Percentiles rank a stretch among this genome's conserved stretches.
Evolutionary conservation across 2,797 vertebrate genomes (phyloP).

Genomic region (Orientallactaga sibirica): DNA sequence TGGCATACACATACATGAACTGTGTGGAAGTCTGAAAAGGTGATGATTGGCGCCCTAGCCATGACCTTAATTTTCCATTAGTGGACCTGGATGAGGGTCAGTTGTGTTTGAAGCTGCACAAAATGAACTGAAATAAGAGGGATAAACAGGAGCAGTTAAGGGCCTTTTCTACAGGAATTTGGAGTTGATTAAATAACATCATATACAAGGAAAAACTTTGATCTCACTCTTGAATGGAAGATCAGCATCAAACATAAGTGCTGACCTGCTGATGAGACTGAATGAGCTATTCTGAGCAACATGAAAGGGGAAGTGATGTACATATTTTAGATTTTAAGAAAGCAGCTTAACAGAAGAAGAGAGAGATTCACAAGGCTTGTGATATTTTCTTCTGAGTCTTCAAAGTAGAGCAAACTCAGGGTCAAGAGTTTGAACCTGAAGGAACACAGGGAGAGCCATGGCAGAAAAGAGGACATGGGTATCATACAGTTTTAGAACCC

Average conservation of each 20-base stretch:
- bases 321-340: slow-evolving; percentile 57
- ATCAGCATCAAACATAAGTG: slow-evolving; percentile 23
- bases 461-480: fast-evolving
- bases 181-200: slow-evolving; percentile 70
- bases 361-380: not conserved
- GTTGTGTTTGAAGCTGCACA: slow-evolving; percentile 81
- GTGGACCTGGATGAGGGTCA: slow-evolving; percentile 75
- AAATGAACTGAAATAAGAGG: slow-evolving; percentile 84
- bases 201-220: slow-evolving; percentile 60
- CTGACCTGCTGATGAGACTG: not conserved
- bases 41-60: slow-evolving; percentile 72
- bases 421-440: not conserved
- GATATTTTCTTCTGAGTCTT: not conserved
- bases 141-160: slow-evolving; percentile 84
- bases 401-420: slow-evolving; percentile 44
- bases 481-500: not conserved
- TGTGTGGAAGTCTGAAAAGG: slow-evolving; percentile 30
- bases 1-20: not conserved
- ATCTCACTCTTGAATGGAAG: slow-evolving; percentile 46
- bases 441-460: not conserved
- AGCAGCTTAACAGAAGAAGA: not conserved
- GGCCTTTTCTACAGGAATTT: slow-evolving; percentile 52
- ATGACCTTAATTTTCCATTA: slow-evolving; percentile 88
- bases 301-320: slow-evolving; percentile 56
- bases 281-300: slow-evolving; percentile 61